Evolutionary conservation across 2,797 vertebrate genomes (phyloP).

Genomic region (Leptoclinus maculatus): DNA sequence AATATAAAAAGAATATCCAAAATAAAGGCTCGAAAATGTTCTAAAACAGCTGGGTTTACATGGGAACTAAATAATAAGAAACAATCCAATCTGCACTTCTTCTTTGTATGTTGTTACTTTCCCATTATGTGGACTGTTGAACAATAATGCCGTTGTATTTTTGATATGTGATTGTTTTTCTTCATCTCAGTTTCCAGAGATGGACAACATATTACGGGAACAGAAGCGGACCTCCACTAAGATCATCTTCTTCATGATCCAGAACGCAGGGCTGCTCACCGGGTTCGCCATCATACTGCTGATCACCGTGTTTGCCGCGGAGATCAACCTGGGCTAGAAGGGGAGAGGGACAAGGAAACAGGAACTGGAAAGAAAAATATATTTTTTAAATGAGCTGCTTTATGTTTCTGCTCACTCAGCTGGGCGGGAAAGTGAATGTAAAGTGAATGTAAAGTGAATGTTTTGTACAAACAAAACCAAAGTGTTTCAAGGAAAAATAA

Average conservation of each 20-base stretch:
- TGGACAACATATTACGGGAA: conserved; percentile 80
- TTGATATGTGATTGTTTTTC: not conserved
- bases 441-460: conserved; percentile 50
- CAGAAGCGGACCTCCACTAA: conserved; percentile 63
- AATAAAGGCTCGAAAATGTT: too few species aligned
- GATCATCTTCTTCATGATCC: conserved; percentile 83
- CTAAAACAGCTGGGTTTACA: too few species aligned
- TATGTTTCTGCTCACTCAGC: conserved; percentile 37
- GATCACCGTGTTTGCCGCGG: conserved; percentile 83
- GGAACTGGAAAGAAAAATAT: conserved; percentile 1
- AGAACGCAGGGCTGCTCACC: conserved; percentile 83
- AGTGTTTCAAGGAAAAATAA: conserved; percentile 37
- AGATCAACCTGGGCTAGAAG: conserved; percentile 80
- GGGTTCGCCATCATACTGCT: conserved; percentile 85
- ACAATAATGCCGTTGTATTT: conserved; percentile 2
- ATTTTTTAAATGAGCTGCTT: conserved; percentile 32
- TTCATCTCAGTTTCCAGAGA: conserved; percentile 84
- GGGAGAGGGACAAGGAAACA: not conserved
- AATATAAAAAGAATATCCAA: too few species aligned
- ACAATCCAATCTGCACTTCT: not conserved
- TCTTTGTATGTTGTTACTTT: not conserved
- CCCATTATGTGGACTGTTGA: not conserved
- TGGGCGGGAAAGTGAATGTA: conserved; percentile 47
- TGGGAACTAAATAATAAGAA: not conserved
- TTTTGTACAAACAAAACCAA: conserved; percentile 63